Evolutionary conservation across 2,113 vertebrate species (phyloP), one percentile per base, ranked within the genome.

Genomic region (Rostratula benghalensis): DNA sequence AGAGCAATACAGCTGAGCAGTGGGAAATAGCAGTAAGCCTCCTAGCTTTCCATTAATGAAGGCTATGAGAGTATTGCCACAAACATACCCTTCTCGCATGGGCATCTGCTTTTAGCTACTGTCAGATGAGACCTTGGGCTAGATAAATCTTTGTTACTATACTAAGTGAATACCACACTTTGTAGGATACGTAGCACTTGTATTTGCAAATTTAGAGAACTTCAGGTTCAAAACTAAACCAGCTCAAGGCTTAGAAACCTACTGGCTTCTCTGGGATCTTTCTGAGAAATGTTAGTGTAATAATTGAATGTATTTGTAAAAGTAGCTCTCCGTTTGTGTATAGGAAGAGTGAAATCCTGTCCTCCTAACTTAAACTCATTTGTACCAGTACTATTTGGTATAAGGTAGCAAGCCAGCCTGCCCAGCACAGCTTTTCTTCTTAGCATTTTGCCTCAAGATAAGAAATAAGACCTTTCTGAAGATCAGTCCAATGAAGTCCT

Each of bases 321-420:
- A 0, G 1, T 22, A n/a, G 37, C 10, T 35, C 8, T 70, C 5
- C 41, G 13, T 63, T 51, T 53, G 6, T 67, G 16, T 5, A 22
- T 23, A 31, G 9, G 39, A 31, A 76, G 18, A 31, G 14, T 69
- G 48, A 70, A 83, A 79, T 71, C 21, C 14, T 76, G 18, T 56
- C 21, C 9, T 83, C 16, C 5, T 51, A 79, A 41, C 33, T 92
- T 68, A 60, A 69, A 61, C 2, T 22, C 24, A 16, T 12, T 43
- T 80, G 7, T 46, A 64, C 8, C 17, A 64, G 71, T 50, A 17
- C 15, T 76, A 21, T 61, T 83, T 67, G 23, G 4, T 41, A 27
- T 2, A 45, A 16, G 6, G 10, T 53, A 39, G 28, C 0, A 0
- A 54, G 37, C 31, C 30, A 76, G 23, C 33, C 48, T 85, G 18